Base-by-base conservation (phyloP, 2,888 invertebrate genomes). In the Oligia strigilis region DNA sequence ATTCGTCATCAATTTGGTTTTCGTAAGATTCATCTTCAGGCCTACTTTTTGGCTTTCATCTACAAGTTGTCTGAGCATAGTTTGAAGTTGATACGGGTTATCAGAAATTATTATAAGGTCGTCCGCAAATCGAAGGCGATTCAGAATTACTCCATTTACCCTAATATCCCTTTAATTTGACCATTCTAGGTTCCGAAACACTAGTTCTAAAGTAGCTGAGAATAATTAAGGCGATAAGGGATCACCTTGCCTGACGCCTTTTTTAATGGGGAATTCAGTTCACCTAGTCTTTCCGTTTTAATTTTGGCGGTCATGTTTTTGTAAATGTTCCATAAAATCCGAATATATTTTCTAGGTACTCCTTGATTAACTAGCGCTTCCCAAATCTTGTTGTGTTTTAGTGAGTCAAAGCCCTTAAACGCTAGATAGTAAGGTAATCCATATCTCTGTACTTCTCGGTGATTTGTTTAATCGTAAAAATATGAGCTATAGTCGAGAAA, bases 251-350 rank as follows among this genome's bases (percentile, higher is more conserved):
- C 40, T 40, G 66, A 40, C 66, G 40, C 40, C 40, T 36, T 40
- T 66, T 40, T 40, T 66, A 66, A 66, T 40, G 40, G 66, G 66
- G 14, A 67, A 67, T 43, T 29, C 29, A 67, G 67, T 67, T 43
- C 14, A n/a, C 23, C 43, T 14, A 67, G 14, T 67, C n/a, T 67
- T 43, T 67, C 67, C 43, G 23, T 66, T 66, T 66, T 66, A 19
- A 65, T 65, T 40, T 19, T 65, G 40, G 65, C 65, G 2, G 11
- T 65, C 65, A 23, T 65, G 65, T 65, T 65, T 40, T 65, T 65
- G 65, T 65, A 65, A 11, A 65, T 65, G 40, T 55, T 23, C 58
- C 23, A 8, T 23, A 58, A 19, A 55, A 55, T 17, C 19, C 19
- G 55, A 55, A 55, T 55, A 55, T 23, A 62, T 29, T 29, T 29